Evolutionary conservation across 2,888 invertebrate species (phyloP), one percentile per base, ranked within the genome.

Genomic region (Drosophila glabriapex): DNA sequence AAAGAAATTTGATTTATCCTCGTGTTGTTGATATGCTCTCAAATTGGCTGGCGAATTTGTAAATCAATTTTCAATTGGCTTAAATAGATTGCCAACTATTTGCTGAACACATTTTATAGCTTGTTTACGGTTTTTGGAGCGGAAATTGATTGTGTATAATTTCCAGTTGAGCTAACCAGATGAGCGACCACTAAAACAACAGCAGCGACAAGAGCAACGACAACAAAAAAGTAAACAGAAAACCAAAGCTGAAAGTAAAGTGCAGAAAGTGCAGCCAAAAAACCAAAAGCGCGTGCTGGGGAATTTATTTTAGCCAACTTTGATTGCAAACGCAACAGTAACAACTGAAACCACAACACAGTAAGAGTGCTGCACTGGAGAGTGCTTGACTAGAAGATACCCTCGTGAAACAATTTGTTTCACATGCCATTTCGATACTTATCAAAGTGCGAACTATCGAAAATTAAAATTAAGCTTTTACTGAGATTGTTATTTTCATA

Each of bases 71-170:
- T 54, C 46, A 37, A 82, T 82, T 82, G 69, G 69, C 68, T 82
- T 61, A 65, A 70, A 77, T 70, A 56, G 69, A 73, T 74, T 46
- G 33, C 29, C 41, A 61, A 80, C 59, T 54, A 62, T 61, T 65
- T 55, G 68, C 55, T 31, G 58, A 66, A 70, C 71, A 67, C 35
- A 88, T 82, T 79, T 76, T 63, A 67, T 68, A 65, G 78, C 67
- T 82, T 75, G 73, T 76, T 80, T 77, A 78, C 80, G 80, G 69
- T 76, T 82, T 85, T 71, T 83, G 78, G 86, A 86, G 91, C 91
- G 88, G 91, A 91, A 91, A 91, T 91, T 83, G 82, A 91, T 91
- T 91, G 90, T 90, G 84, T 91, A 83, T 90, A 90, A 90, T 89
- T 91, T 89, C 81, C 81, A 81, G 80, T 73, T 80, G 71, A 83